phyloP scores from a whole-genome alignment of 2,888 invertebrate genomes.

The Lycophotia porphyrea region DNA sequence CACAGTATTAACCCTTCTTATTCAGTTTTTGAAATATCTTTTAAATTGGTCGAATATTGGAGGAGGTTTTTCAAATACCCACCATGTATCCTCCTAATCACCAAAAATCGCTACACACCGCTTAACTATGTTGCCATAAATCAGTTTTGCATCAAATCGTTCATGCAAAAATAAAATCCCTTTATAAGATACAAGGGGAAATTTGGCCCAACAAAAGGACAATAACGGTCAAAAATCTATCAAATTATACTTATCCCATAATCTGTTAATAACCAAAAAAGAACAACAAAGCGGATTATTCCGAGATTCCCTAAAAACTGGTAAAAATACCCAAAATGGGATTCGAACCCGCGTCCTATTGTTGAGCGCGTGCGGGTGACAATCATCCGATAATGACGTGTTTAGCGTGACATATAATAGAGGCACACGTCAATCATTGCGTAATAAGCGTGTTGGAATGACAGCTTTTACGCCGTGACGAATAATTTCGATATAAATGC shows the following conservation, averaged over 20 bases:
- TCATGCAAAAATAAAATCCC: background rate
- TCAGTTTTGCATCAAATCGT: background rate
- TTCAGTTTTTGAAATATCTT: too few relatives aligned
- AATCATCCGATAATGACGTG: constrained; percentile 76
- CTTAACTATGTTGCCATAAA: background rate
- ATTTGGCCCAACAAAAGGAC: constrained; percentile 16
- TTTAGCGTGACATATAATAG: constrained; percentile 68
- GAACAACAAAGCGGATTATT: constrained; percentile 67
- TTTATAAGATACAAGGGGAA: constrained; percentile 7
- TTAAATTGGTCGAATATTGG: too few relatives aligned
- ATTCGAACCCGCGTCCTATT: constrained; percentile 63
- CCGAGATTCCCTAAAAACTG: constrained; percentile 74
- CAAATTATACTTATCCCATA: constrained; percentile 61
- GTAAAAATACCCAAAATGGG: constrained; percentile 73
- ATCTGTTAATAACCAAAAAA: constrained; percentile 67
- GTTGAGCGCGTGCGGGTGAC: constrained; percentile 66
- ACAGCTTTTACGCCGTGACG: constrained; percentile 37
- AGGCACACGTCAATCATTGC: constrained; percentile 73
- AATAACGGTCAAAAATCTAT: constrained; percentile 59
- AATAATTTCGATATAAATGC: constrained; percentile 17
- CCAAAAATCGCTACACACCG: background rate
- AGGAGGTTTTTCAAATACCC: too few relatives aligned
- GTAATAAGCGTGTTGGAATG: constrained; percentile 63
- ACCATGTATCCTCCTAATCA: too few relatives aligned
- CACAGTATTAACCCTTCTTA: too few relatives aligned